Evolutionary conservation across 2,113 vertebrate species (phyloP), one percentile per base, ranked within the genome.

Genomic region (Centrocercus urophasianus): DNA sequence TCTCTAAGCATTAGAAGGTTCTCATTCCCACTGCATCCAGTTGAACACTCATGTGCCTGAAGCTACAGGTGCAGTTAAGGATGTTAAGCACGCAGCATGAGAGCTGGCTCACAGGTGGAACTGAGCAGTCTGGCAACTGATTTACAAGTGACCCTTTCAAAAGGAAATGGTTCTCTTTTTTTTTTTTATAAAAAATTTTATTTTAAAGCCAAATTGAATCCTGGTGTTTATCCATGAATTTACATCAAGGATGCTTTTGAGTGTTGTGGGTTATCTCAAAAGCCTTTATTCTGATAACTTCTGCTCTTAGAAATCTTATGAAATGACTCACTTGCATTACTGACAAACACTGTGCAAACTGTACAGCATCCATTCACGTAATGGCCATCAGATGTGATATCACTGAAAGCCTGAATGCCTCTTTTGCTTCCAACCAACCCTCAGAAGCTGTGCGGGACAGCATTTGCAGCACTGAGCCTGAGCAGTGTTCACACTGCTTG

Each of bases 211-310:
- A 60, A 7, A 21, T 1, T 48, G 38, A 61, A 28, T 14, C 63
- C 30, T 32, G 38, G 7, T 3, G 0, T 4, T 8, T 11, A 5
- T 11, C 32, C 22, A 22, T 0, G 2, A 42, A 11, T 21, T 78
- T n/a, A 32, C 32, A 27, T 48, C 5, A 43, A 28, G 54, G 36
- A 14, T 24, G 27, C 42, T 71, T 59, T 47, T 2, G 1, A 45
- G 45, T 40, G 38, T 28, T 16, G 1, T 3, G 11, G 65, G 11
- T 14, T 43, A 11, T 40, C 28, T 45, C 4, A 0, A 12, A 25
- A 43, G 15, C 20, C 22, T 82, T 65, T 47, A 8, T 42, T 72
- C 22, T 42, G 52, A 1, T 60, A 43, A 65, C 28, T 74, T 72
- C 43, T 56, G 4, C 48, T 61, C 32, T 72, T 0, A 0, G 15